Evolutionary conservation across 2,888 invertebrate genomes (phyloP), one percentile per base, ranked within the genome.

Genomic region (Muscina levida): DNA sequence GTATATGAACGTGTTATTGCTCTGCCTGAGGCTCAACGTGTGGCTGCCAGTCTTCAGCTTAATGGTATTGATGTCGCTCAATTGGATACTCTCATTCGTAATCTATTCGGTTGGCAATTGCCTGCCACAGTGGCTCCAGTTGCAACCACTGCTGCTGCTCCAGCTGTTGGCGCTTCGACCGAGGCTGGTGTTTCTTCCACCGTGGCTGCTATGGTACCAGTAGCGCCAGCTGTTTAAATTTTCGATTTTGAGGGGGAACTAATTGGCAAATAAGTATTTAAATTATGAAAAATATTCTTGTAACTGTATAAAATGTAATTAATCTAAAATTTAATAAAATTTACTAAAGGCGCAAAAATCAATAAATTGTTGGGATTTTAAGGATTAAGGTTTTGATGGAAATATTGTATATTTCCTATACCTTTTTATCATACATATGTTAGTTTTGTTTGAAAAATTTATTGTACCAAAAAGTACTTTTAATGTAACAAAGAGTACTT

Each of bases 1-100:
- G 86, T 83, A 51, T 89, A 88, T 71, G 90, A 90, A 62, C 87
- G 89, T 51, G 85, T 89, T 59, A 51, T 86, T 22, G 67, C 80
- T 1, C 70, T 84, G 53, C 86, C 86, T 1, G 86, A 84, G 17
- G 82, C 86, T 0, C 81, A 85, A n/a, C 75, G 77, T 3, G 74
- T 88, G 2, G 19, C 85, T 8, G 75, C 81, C 1, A 84, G 85
- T 46, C 76, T 90, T 11, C 83, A 85, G 72, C 72, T 74, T 0
- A 84, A 85, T 44, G 89, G 88, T n/a, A 85, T 89, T 6, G 85
- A 88, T 72, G 83, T 77, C 2, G 46, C 11, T 1, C 84, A 85
- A 53, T 72, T 89, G 71, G 89, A 89, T 77, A 82, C 72, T 2
- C 70, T 86, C 6, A 86, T 89, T 39, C 88, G 90, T 0, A 84